Conservation (phyloP, 37 sponge, comb jelly and placozoan species). For the Spongilla lacustris region DNA sequence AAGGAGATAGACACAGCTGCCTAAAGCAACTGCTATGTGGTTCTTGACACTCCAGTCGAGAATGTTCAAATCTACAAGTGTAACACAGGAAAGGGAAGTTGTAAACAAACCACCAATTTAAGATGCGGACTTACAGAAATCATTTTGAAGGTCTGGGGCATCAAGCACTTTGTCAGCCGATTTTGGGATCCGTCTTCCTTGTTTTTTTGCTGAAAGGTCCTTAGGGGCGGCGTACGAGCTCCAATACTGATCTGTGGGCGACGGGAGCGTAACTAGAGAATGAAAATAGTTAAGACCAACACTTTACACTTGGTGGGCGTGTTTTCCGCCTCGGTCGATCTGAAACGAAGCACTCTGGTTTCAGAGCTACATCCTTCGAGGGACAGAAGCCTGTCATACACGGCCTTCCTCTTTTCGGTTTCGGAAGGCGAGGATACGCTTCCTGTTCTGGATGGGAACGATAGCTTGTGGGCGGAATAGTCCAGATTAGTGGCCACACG, state of each 20-base stretch:
- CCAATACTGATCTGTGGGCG: slow-evolving; percentile 47
- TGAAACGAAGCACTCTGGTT: slow-evolving; percentile 36
- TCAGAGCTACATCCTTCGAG: slow-evolving; percentile 32
- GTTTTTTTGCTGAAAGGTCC: slow-evolving; percentile 12
- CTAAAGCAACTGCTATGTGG: slow-evolving; percentile 80
- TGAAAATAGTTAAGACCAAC: not conserved
- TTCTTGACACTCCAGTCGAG: slow-evolving; percentile 87
- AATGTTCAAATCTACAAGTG: slow-evolving; percentile 74
- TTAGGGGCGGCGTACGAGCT: not conserved
- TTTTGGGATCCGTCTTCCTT: slow-evolving; percentile 54
- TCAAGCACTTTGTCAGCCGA: slow-evolving; percentile 85
- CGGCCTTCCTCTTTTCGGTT: not conserved
- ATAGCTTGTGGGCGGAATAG: slow-evolving; percentile 49
- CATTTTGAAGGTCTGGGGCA: slow-evolving; percentile 86
- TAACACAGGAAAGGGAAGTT: not conserved
- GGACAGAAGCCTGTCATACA: slow-evolving; percentile 14
- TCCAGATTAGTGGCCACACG: slow-evolving; percentile 47
- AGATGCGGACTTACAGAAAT: slow-evolving; percentile 72
- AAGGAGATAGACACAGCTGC: slow-evolving; percentile 78
- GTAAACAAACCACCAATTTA: not conserved
- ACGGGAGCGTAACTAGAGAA: not conserved
- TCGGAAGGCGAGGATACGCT: not conserved
- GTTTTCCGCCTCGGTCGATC: slow-evolving; percentile 6
- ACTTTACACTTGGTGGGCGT: not conserved
- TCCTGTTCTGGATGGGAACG: not conserved